Base-by-base conservation (phyloP, 2,888 invertebrate genomes). In the Philereme transversata region DNA sequence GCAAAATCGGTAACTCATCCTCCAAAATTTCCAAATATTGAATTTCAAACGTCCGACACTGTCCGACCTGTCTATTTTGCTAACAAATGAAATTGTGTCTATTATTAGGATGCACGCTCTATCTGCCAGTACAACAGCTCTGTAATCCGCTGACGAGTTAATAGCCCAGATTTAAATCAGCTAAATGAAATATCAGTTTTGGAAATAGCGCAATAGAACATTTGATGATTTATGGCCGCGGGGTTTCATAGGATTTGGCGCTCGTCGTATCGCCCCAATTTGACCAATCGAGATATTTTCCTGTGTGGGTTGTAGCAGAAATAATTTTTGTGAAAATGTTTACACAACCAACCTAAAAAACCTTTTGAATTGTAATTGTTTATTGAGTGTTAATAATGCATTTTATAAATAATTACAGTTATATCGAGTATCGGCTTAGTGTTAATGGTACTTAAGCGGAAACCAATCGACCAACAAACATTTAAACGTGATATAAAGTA, bases 121-220 rank as follows among this genome's bases (percentile, higher is more conserved):
- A 62, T 60, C 47, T 47, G 38, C 35, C 33, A 44, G 45, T 11
- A 44, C 34, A 58, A 50, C 58, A 55, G 62, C 51, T 50, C 36
- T 41, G 55, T 59, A 56, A 63, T 51, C 58, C 56, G 62, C 62
- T 63, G 62, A 63, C 56, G 59, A 63, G 62, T 55, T 62, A 62
- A 62, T 62, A 59, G 55, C 55, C 49, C 55, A 45, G 62, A 63
- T 63, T 62, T 59, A 59, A 63, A 59, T 63, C 62, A 63, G 55
- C 57, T 54, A 52, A 57, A 57, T 63, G 58, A 63, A 63, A 63
- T 63, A 59, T 63, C 56, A 63, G 62, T 63, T 63, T 59, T 51
- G 58, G 62, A 63, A 63, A 63, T 63, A 62, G 62, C 48, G 58
- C 58, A 58, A 55, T 59, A 63, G 51, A 51, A 58, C 53, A 52